Base-by-base conservation (phyloP, 1,140 invertebrate species). In the Phthorimaea operculella region DNA sequence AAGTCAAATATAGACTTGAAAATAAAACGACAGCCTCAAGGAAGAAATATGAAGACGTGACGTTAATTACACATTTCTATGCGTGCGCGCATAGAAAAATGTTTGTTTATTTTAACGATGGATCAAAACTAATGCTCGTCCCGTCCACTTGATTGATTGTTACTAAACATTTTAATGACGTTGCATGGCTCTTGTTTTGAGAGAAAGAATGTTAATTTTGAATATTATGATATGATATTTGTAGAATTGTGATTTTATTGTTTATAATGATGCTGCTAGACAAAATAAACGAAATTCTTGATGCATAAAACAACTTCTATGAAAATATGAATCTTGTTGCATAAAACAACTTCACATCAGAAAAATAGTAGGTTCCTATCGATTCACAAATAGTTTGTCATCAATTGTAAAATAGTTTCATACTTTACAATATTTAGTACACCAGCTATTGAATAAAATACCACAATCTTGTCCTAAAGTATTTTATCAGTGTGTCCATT, bases 81-180 rank as follows among this genome's bases (percentile, higher is more conserved):
- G 54, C 62, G 59, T 49, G 48, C 36, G 59, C 44, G 53, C 45
- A 60, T 10, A 54, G 33, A 61, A 62, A 64, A 62, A 64, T 63
- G 57, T 67, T 69, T 72, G 70, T 70, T 68, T 72, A 58, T 67
- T 72, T 65, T 72, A 72, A 72, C 65, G 64, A 67, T 59, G 63
- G 67, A 69, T 72, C 59, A 66, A 64, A 70, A 70, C 64, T 64
- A 64, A 70, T 70, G 70, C 64, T 72, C 70, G 67, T 70, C 58
- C 70, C 62, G 64, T 72, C 70, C 39, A 12, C 52, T 58, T 72
- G 70, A 72, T 72, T 67, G 64, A 72, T 72, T 63, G 67, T 63
- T 54, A 47, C 39, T 59, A 59, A n/a, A 54, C 56, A 59, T 64
- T 59, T 58, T 59, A 54, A 57, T 56, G 66, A 66, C 57, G 57